Evolutionary conservation across 2,888 invertebrate species (phyloP).

Genomic region (Dynastes grantii): DNA sequence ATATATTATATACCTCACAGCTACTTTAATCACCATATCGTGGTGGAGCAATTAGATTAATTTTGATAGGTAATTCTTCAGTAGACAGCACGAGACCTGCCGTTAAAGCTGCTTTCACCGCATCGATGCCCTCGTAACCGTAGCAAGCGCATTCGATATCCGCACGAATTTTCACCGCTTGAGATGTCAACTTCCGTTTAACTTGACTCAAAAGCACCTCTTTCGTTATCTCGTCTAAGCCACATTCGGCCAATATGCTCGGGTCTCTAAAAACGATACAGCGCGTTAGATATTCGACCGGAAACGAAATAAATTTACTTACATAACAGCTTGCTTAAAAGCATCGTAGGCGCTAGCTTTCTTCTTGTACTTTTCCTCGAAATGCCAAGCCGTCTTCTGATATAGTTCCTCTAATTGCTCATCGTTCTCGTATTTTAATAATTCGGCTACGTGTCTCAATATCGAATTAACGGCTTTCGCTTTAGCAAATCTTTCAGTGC

Average conservation of each 20-base stretch:
- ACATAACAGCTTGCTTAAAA: constrained; percentile 98
- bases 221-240: constrained; percentile 92
- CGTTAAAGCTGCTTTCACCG: constrained; percentile 93
- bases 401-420: constrained; percentile 96
- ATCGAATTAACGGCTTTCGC: constrained; percentile 99
- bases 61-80: constrained; percentile 96
- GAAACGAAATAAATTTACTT: constrained; percentile 68
- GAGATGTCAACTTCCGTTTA: constrained; percentile 95
- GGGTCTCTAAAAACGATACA: constrained; percentile 82
- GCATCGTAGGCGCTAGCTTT: constrained; percentile 98
- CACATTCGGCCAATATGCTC: constrained; percentile 95
- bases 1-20: too few relatives aligned
- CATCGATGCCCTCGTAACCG: constrained; percentile 98
- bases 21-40: constrained; percentile 80
- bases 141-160: constrained; percentile 96
- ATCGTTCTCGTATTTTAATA: constrained; percentile 91
- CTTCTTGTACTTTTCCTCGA: constrained; percentile 97
- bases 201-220: constrained; percentile 95
- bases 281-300: too few relatives aligned
- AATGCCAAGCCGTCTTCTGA: constrained; percentile 97
- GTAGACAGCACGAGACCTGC: constrained; percentile 93
- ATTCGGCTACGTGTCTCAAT: constrained; percentile 96
- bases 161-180: constrained; percentile 95
- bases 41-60: constrained; percentile 98
- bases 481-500: constrained; percentile 98